Conservation (phyloP, 2,113 vertebrate genomes). For the rat (Rattus norvegicus) region DNA sequence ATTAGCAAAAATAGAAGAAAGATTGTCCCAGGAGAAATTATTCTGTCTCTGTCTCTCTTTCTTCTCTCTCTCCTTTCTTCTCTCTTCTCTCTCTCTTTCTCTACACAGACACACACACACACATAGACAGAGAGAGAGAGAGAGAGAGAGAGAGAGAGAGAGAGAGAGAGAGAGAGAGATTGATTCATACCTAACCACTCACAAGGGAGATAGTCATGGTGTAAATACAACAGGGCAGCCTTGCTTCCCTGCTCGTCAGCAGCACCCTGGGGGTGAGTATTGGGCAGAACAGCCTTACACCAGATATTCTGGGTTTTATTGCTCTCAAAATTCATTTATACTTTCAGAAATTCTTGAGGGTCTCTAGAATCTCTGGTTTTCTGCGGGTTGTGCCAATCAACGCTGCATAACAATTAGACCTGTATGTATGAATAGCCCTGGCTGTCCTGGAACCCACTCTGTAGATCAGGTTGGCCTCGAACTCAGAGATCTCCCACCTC, state of each 20-base stretch:
- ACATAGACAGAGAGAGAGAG: too few relatives aligned
- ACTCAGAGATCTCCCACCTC: not conserved
- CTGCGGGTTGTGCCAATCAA: not conserved
- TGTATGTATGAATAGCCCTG: not conserved
- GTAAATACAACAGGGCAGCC: not conserved
- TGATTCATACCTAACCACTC: not conserved
- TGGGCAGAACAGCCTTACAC: not conserved
- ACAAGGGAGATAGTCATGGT: not conserved
- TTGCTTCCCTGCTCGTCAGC: not conserved
- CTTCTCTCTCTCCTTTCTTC: not conserved
- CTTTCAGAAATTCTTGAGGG: constrained; percentile 6
- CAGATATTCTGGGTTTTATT: not conserved
- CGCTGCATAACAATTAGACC: not conserved
- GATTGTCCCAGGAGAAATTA: not conserved
- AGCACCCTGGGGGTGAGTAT: too few relatives aligned
- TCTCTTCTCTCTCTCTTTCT: not conserved
- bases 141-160: too few relatives aligned
- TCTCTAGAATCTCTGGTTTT: not conserved
- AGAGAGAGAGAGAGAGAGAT: too few relatives aligned
- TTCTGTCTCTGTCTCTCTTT: not conserved
- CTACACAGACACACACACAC: not conserved
- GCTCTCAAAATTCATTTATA: not conserved
- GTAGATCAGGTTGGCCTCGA: not conserved
- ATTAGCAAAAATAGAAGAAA: not conserved
- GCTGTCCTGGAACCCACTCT: not conserved